Conservation (phyloP, 2,113 vertebrate genomes). For the Lamprotornis superbus region DNA sequence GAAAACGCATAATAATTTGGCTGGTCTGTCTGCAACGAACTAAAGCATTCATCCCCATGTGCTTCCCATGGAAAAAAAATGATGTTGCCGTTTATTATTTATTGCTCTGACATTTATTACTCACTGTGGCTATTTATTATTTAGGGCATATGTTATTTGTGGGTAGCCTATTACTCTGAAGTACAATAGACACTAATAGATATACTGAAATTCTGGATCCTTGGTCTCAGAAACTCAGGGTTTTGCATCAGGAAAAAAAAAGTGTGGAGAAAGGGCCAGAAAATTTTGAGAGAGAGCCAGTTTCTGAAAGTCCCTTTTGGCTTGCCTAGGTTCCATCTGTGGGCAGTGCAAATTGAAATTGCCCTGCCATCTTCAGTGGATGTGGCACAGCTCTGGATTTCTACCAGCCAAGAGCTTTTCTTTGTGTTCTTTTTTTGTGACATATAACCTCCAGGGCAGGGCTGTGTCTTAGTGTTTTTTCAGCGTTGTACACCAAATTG, state of each 20-base stretch:
- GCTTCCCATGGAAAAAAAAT: neutral
- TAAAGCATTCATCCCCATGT: neutral
- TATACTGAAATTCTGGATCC: neutral
- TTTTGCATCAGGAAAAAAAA: neutral
- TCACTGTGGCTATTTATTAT: constrained; percentile 28
- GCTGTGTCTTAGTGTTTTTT: neutral
- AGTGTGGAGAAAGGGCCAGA: neutral
- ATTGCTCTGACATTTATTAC: constrained; percentile 38
- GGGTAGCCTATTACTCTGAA: neutral
- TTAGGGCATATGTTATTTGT: constrained; percentile 6
- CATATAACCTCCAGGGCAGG: neutral
- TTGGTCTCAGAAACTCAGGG: neutral
- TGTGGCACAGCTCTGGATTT: neutral
- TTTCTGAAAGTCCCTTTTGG: neutral
- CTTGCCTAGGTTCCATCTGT: neutral
- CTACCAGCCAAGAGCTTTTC: neutral
- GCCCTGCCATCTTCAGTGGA: neutral
- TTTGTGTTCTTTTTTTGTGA: neutral
- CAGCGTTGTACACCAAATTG: neutral
- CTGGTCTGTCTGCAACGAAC: neutral
- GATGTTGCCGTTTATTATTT: neutral
- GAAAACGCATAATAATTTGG: neutral
- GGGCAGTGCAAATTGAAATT: neutral
- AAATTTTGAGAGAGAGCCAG: neutral
- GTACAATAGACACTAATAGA: neutral